phyloP scores from a whole-genome alignment of 1,140 invertebrate species.

The Phortica variegata region DNA sequence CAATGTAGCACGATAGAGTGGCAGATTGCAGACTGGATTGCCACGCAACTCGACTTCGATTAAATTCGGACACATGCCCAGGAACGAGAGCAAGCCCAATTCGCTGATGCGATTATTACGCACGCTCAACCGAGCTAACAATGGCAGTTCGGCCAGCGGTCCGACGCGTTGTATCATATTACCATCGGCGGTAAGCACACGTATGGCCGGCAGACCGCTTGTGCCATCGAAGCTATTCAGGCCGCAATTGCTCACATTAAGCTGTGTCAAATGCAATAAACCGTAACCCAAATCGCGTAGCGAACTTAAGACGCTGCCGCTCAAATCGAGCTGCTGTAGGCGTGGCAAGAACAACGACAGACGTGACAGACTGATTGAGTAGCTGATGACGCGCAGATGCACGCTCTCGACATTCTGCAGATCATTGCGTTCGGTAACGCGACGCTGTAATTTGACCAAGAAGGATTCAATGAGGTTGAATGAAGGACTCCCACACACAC shows the following conservation, averaged over 20 bases:
- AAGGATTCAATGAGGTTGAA: constrained; percentile 1
- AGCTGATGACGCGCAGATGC: constrained; percentile 64
- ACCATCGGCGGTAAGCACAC: constrained; percentile 64
- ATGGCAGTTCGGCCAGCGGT: constrained; percentile 58
- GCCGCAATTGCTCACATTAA: constrained; percentile 67
- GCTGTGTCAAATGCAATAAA: constrained; percentile 61
- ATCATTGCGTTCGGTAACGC: constrained; percentile 60
- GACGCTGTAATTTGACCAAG: constrained; percentile 21
- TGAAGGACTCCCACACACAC: neutral
- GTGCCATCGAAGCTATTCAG: constrained; percentile 67
- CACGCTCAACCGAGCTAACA: constrained; percentile 37
- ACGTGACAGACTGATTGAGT: constrained; percentile 63
- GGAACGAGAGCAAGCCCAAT: constrained; percentile 51
- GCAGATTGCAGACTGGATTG: constrained; percentile 52
- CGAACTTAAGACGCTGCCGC: constrained; percentile 66
- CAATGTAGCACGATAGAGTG: constrained; percentile 51
- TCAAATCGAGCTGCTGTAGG: constrained; percentile 63
- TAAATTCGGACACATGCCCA: constrained; percentile 57
- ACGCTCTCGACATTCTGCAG: constrained; percentile 62
- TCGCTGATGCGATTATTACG: constrained; percentile 56
- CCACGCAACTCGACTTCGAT: constrained; percentile 55
- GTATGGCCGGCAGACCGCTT: constrained; percentile 62
- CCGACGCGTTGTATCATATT: constrained; percentile 64
- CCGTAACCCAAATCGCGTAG: constrained; percentile 69
- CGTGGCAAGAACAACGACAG: constrained; percentile 64